Percentiles rank a stretch among this genome's conserved stretches.
phyloP scores from a whole-genome alignment of 2,113 vertebrate species.

The Spea bombifrons region DNA sequence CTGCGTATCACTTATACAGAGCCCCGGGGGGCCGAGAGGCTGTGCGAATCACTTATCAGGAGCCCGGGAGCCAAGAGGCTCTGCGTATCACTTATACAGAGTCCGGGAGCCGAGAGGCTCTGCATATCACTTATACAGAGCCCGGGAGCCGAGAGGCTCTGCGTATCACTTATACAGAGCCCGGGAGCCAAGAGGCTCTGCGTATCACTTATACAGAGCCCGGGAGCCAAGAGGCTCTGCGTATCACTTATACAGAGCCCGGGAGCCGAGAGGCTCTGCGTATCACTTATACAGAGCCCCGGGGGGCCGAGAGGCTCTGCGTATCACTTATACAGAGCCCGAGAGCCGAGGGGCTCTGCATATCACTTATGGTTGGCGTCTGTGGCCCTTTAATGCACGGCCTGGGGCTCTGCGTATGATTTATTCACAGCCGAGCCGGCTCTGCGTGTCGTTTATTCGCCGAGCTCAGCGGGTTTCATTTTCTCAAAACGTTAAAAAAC shows the following conservation, averaged over 20 bases:
- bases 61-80: not conserved
- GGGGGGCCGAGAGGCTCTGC: not conserved
- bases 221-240: not conserved
- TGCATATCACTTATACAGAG: not conserved
- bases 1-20: no score
- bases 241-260: not conserved
- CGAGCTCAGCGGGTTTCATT: not conserved
- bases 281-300: no score
- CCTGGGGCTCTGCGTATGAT: no score
- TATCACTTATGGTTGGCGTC: not conserved
- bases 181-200: not conserved
- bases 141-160: not conserved
- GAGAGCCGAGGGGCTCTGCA: not conserved
- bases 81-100: not conserved
- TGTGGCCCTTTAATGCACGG: no score
- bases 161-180: not conserved
- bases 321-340: no score
- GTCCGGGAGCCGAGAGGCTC: not conserved
- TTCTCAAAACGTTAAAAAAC: not conserved
- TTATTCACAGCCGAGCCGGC: not conserved
- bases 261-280: no score
- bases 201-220: not conserved
- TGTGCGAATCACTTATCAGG: no score
- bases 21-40: no score
- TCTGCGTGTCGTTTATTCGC: not conserved